These are phyloP conservation scores for Fopius arisanus DNA, from an alignment of 1,140 invertebrate species.

Conservation along the genomic window DNA sequence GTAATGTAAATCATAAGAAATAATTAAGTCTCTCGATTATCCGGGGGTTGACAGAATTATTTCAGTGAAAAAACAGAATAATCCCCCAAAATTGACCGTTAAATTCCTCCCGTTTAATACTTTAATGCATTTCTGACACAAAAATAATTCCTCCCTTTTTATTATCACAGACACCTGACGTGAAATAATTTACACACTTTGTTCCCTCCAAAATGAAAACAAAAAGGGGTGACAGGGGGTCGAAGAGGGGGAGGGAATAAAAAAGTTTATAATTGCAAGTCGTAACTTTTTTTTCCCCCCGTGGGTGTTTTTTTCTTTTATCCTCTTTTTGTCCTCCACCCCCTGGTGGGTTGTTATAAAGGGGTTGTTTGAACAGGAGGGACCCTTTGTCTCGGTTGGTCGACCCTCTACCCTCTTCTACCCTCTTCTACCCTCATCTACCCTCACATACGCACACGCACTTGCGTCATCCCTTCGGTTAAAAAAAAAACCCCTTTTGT, in stretches of 20 bases:
- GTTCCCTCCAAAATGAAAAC: not conserved
- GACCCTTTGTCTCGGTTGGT: slow-evolving; percentile 41
- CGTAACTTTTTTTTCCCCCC: slow-evolving; percentile 1
- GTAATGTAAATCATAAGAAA: no score
- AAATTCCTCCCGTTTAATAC: no score
- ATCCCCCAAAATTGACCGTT: no score
- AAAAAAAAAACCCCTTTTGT: not conserved
- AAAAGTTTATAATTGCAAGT: slow-evolving; percentile 3
- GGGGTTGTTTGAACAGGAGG: slow-evolving; percentile 52
- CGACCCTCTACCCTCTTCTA: slow-evolving; percentile 27
- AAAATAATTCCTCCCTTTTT: no score
- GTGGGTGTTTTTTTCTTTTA: slow-evolving; percentile 17
- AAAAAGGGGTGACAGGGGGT: no score
- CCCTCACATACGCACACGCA: slow-evolving; percentile 1
- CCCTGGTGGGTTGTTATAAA: slow-evolving; percentile 40
- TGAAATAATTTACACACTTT: not conserved
- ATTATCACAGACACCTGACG: not conserved
- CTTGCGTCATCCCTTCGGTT: not conserved
- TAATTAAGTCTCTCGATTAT: no score
- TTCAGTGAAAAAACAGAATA: no score
- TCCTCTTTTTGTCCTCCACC: not conserved
- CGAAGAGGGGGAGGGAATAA: not conserved
- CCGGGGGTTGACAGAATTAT: no score
- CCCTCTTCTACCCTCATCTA: slow-evolving; percentile 28
- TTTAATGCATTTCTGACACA: no score